Base-by-base conservation (phyloP, 2,888 invertebrate species). In the Volucella inanis region DNA sequence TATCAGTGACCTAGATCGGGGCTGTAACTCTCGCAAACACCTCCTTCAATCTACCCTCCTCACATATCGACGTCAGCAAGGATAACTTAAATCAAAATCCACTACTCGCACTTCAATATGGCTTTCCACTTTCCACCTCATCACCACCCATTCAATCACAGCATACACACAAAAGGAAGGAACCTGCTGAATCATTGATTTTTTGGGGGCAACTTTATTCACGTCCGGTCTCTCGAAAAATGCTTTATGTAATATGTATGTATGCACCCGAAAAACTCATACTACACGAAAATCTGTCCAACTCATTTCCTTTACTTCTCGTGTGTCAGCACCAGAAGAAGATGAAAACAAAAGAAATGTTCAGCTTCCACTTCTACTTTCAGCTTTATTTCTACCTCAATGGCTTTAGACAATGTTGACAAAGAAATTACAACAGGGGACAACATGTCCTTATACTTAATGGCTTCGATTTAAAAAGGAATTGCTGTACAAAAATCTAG, bases 71-170 rank as follows among this genome's bases (percentile, higher is more conserved):
- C 4, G 50, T 50, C 49, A 45, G 49, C 31, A 6, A 15, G 67
- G 54, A 68, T 76, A 76, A 76, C 61, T 76, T 39, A 43, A 45
- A 67, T 68, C 67, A 47, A 76, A 76, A 76, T 68, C 75, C 67
- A 75, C 67, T 50, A 18, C 49, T 47, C 55, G 49, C 47, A 57
- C 49, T 47, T 47, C 38, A 70, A 39, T 61, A 14, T 31, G 31
- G 6, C 31, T 6, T 31, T 31, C 14, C 22, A 18, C 47, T 31
- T 49, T 14, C 18, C 12, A 57, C 38, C 43, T 43, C n/a, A 6
- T 12, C 15, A 12, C 22, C 57, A 12, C 59, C 8, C 45, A 6
- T 38, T 43, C 45, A 49, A 50, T 47, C 64, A 55, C 45, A 49
- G 11, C 14, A n/a, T 39, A 12, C 12, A 12, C n/a, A 12, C 12